These are phyloP conservation scores for Drosophila sp. DNA, from an alignment of 1,140 invertebrate genomes.

Conservation along the genomic window DNA sequence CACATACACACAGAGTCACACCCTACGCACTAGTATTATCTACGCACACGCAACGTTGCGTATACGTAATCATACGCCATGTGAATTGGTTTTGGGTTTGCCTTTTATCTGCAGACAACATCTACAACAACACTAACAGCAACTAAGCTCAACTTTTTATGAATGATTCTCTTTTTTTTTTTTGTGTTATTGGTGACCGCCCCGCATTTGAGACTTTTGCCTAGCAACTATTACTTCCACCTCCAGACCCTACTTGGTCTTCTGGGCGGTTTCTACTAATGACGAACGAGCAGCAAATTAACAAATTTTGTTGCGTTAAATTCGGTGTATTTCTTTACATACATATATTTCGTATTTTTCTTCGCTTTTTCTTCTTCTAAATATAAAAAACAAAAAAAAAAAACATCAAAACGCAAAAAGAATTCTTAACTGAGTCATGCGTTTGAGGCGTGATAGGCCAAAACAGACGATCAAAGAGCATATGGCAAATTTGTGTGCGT, in stretches of 20 bases:
- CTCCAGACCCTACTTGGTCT: constrained; percentile 8
- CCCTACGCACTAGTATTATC: constrained; percentile 14
- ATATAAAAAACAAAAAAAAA: constrained; percentile 37
- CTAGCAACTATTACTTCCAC: constrained; percentile 27
- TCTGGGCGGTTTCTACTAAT: constrained; percentile 29
- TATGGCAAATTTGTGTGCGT: neutral
- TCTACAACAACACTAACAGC: constrained; percentile 20
- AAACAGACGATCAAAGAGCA: constrained; percentile 28
- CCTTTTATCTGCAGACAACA: constrained; percentile 43
- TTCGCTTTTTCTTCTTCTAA: constrained; percentile 16
- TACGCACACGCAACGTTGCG: constrained; percentile 35
- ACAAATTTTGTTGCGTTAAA: constrained; percentile 9
- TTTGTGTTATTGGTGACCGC: constrained; percentile 14
- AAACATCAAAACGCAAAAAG: neutral
- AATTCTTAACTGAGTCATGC: constrained; percentile 57
- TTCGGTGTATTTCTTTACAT: constrained; percentile 11
- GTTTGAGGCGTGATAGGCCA: constrained; percentile 65
- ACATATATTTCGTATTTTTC: too few relatives aligned
- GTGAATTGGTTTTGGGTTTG: constrained; percentile 40
- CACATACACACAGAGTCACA: constrained; percentile 16
- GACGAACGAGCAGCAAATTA: constrained; percentile 37
- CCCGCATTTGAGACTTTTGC: neutral
- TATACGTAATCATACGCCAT: constrained; percentile 51
- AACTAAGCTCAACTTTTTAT: constrained; percentile 32
- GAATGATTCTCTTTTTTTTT: constrained; percentile 31